A percentile compares a stretch with the other conserved stretches of the same genome.
Evolutionary conservation across 2,797 vertebrate genomes (phyloP).

Genomic region (Galago senegalensis): DNA sequence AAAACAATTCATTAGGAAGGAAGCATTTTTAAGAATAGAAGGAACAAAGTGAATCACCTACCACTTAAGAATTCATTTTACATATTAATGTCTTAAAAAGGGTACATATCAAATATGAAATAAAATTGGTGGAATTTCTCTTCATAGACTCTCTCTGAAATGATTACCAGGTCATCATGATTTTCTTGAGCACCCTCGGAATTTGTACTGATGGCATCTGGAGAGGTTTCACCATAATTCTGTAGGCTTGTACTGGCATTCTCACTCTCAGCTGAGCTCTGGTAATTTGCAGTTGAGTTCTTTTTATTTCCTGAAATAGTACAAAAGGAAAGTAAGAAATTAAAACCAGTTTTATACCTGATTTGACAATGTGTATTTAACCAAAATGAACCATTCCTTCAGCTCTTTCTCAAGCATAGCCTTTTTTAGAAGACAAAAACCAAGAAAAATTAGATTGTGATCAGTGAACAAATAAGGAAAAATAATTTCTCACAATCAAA

Average conservation of each 20-base stretch:
- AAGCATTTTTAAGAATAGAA: background rate
- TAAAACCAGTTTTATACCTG: background rate
- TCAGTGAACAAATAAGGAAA: conserved; percentile 47
- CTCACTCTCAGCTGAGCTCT: conserved; percentile 91
- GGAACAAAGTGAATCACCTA: background rate
- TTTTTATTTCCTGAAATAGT: conserved; percentile 89
- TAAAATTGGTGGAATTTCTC: conserved; percentile 7
- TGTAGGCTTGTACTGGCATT: conserved; percentile 88
- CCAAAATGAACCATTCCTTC: conserved; percentile 29
- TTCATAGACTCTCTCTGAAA: background rate
- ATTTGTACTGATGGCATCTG: conserved; percentile 95
- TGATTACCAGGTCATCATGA: conserved; percentile 94
- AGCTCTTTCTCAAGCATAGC: conserved; percentile 44
- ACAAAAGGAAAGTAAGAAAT: conserved; percentile 77
- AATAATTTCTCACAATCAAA: conserved; percentile 1
- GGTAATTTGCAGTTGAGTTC: conserved; percentile 91
- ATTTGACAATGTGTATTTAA: background rate
- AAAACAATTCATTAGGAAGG: background rate
- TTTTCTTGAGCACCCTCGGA: conserved; percentile 96
- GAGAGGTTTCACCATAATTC: conserved; percentile 93
- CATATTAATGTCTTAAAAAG: background rate
- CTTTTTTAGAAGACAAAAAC: conserved; percentile 43
- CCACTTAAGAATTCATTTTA: background rate
- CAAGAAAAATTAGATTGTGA: conserved; percentile 12
- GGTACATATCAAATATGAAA: conserved; percentile 4